Conservation (phyloP, 1,140 invertebrate genomes). For the Aphidius ervi region DNA sequence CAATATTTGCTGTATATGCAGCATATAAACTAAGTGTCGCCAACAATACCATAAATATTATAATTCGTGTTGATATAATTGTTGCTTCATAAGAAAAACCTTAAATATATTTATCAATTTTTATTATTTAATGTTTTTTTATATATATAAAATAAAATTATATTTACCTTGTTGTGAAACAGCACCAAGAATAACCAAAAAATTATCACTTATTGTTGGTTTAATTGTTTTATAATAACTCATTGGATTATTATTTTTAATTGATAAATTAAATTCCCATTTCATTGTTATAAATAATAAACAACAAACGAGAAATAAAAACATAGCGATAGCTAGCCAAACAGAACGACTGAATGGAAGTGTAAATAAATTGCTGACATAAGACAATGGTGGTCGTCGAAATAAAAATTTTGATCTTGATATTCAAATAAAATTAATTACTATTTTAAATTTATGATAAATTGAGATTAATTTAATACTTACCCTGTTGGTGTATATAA, state of each 20-base stretch:
- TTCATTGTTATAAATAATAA: constrained; percentile 47
- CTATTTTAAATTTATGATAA: background rate
- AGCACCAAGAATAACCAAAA: constrained; percentile 37
- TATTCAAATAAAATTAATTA: constrained; percentile 5
- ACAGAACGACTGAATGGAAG: constrained; percentile 59
- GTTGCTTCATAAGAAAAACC: constrained; percentile 37
- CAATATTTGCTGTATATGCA: constrained; percentile 65
- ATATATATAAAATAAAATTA: background rate
- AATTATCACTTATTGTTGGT: constrained; percentile 33
- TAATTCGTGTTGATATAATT: constrained; percentile 33
- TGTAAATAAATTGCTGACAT: constrained; percentile 61
- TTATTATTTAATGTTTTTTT: background rate
- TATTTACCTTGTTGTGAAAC: constrained; percentile 39
- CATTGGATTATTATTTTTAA: too few relatives aligned
- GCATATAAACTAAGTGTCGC: constrained; percentile 51
- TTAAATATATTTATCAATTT: constrained; percentile 8
- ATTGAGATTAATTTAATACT: constrained; percentile 4
- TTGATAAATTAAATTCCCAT: constrained; percentile 38
- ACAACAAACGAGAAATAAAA: constrained; percentile 50
- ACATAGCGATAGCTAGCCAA: constrained; percentile 54
- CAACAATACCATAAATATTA: constrained; percentile 37
- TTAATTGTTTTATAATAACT: constrained; percentile 11
- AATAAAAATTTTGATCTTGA: constrained; percentile 60
- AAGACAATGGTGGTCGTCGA: constrained; percentile 63
- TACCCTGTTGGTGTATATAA: constrained; percentile 57